These are phyloP conservation scores for Drosophila bunnanda DNA, from an alignment of 2,888 invertebrate species.

Conservation along the genomic window DNA sequence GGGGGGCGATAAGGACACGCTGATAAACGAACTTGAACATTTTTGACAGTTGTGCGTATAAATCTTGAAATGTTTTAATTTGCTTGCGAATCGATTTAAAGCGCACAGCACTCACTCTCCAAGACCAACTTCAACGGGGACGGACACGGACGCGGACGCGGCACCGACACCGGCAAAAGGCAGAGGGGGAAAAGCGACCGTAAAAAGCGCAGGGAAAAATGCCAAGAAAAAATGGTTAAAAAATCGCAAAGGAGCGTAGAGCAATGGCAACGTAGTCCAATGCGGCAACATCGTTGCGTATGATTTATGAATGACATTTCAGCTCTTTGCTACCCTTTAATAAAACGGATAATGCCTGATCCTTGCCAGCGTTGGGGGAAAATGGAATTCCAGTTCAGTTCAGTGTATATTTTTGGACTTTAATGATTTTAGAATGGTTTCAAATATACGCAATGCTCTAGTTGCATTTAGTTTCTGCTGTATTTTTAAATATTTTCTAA, in stretches of 20 bases:
- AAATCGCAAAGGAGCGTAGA: conserved; percentile 47
- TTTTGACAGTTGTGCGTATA: conserved; percentile 83
- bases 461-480: no score
- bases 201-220: conserved; percentile 22
- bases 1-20: conserved; percentile 19
- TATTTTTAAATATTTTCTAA: no score
- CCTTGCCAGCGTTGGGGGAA: background rate
- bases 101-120: conserved; percentile 42
- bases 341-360: background rate
- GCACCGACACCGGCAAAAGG: background rate
- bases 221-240: conserved; percentile 33
- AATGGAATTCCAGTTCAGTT: no score
- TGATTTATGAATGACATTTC: conserved; percentile 81
- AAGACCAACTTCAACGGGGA: background rate
- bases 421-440: background rate
- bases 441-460: no score
- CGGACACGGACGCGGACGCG: background rate
- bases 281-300: conserved; percentile 73
- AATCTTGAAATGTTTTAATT: conserved; percentile 84
- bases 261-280: conserved; percentile 54
- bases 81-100: conserved; percentile 83
- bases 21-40: conserved; percentile 76
- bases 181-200: background rate
- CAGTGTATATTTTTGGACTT: background rate
- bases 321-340: conserved; percentile 51